Conservation (phyloP, 2,797 vertebrate species). For the Danio tinwini region DNA sequence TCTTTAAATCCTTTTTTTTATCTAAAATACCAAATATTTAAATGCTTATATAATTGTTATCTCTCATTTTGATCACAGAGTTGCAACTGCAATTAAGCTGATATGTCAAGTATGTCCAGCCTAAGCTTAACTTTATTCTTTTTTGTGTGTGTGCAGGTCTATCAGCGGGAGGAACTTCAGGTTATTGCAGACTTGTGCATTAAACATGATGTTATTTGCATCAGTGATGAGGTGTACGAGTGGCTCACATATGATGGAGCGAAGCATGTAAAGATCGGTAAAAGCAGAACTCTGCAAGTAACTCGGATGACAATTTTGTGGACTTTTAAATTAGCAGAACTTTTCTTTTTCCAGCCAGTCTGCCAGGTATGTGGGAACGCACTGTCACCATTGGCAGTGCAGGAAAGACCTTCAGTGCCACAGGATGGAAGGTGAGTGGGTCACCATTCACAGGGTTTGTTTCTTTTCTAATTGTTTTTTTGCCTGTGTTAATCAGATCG, state of each 20-base stretch:
- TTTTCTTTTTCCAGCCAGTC: conserved; percentile 79
- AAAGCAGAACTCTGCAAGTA: conserved; percentile 31
- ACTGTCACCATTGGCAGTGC: conserved; percentile 89
- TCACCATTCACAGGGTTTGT: not conserved
- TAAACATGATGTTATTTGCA: conserved; percentile 86
- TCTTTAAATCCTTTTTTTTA: too few species aligned
- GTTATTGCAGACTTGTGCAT: conserved; percentile 88
- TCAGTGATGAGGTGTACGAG: conserved; percentile 96
- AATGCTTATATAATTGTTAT: not conserved
- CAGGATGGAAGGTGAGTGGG: conserved; percentile 91
- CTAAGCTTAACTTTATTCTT: not conserved
- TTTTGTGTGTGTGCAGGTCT: conserved; percentile 84
- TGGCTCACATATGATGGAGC: conserved; percentile 89
- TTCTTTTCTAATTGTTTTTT: not conserved
- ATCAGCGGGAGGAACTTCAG: conserved; percentile 83
- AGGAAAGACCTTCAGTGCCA: conserved; percentile 93
- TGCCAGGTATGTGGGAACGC: conserved; percentile 96
- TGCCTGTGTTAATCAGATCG: not conserved
- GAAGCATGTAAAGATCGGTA: conserved; percentile 90
- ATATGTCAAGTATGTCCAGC: not conserved
- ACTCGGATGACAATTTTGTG: not conserved
- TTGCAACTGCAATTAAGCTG: not conserved
- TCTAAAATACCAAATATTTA: not conserved
- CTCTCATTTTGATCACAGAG: not conserved
- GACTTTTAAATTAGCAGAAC: not conserved